These are phyloP conservation scores for Ianthella basta DNA, from an alignment of 37 sponge, comb jelly and placozoan genomes.

Conservation along the genomic window DNA sequence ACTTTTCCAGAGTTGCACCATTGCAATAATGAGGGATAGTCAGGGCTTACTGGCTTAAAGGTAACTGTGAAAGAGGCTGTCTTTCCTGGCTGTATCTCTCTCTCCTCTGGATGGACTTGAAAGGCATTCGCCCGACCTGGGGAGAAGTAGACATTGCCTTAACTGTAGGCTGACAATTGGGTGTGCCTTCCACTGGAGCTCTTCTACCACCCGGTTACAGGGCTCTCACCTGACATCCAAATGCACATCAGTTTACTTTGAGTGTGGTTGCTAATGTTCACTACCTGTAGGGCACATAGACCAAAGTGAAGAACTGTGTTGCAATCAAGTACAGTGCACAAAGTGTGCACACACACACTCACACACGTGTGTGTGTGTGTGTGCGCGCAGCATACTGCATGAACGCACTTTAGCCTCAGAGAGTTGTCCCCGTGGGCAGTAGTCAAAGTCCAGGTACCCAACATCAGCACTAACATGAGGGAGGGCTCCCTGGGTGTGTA, in stretches of 20 bases:
- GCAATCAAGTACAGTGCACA: background rate
- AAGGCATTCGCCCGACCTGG: slow-evolving; percentile 47
- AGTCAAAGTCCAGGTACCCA: slow-evolving; percentile 62
- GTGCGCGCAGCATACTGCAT: background rate
- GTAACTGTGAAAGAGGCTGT: slow-evolving; percentile 73
- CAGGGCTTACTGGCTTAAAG: slow-evolving; percentile 73
- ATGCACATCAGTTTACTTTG: slow-evolving; percentile 56
- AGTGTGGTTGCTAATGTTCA: slow-evolving; percentile 79
- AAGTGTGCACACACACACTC: slow-evolving; percentile 16
- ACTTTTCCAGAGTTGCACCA: too few species aligned
- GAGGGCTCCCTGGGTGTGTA: slow-evolving; percentile 35
- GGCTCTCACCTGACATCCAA: slow-evolving; percentile 69
- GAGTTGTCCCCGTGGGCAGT: slow-evolving; percentile 18
- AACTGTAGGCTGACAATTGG: background rate
- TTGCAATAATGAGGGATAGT: too few species aligned
- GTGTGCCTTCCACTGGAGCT: background rate
- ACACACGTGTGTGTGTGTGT: slow-evolving; percentile 22
- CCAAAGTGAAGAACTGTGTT: too few species aligned
- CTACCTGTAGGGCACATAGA: slow-evolving; percentile 39
- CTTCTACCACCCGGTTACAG: too few species aligned
- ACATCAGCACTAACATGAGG: slow-evolving; percentile 65
- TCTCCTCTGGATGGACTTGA: slow-evolving; percentile 68
- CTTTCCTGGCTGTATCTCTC: slow-evolving; percentile 61
- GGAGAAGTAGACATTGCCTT: background rate
- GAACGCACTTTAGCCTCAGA: slow-evolving; percentile 60